phyloP scores from a whole-genome alignment of 2,797 vertebrate genomes.

The Oreonectes daqikongensis region DNA sequence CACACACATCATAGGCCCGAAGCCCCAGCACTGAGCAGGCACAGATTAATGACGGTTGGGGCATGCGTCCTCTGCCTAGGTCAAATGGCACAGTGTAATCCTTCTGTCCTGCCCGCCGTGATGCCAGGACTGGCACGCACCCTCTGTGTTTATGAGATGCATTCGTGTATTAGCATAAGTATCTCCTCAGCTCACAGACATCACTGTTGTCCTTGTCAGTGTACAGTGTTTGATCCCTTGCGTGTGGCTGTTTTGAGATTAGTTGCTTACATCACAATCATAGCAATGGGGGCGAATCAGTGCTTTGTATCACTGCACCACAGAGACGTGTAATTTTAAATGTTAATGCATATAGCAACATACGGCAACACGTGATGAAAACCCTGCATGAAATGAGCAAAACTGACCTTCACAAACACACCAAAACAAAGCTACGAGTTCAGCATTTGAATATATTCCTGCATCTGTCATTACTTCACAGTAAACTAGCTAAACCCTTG shows the following conservation, averaged over 20 bases:
- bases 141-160: constrained; percentile 27
- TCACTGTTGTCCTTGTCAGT: background rate
- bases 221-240: background rate
- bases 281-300: no score
- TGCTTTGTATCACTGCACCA: no score
- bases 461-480: constrained; percentile 49
- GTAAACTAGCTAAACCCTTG: constrained; percentile 33
- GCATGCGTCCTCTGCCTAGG: constrained; percentile 14
- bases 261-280: no score
- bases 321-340: background rate
- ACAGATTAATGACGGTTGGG: constrained; percentile 47
- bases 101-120: constrained; percentile 17
- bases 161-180: background rate
- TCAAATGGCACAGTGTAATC: constrained; percentile 39
- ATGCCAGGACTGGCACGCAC: constrained; percentile 29
- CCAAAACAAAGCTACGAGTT: constrained; percentile 21
- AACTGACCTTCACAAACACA: constrained; percentile 1
- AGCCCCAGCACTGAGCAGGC: background rate
- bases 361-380: background rate
- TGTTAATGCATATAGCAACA: constrained; percentile 5
- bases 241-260: background rate
- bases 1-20: constrained; percentile 5
- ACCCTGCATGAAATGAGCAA: constrained; percentile 4
- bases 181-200: background rate
- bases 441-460: constrained; percentile 42